Conservation (phyloP, 2,113 vertebrate species). For the Rhineura floridana region DNA sequence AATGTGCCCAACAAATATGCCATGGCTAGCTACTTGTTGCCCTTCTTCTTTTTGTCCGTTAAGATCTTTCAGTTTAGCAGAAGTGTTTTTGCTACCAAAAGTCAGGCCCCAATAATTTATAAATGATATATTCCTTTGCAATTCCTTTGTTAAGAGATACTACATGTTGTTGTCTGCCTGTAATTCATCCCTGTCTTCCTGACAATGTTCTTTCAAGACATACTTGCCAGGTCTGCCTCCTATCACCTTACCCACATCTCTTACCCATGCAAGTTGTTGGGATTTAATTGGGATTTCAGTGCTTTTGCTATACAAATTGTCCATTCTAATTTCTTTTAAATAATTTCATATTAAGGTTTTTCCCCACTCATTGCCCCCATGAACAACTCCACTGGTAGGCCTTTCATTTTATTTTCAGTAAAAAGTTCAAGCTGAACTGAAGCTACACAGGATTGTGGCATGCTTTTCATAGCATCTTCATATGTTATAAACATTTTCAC, state of each 20-base stretch:
- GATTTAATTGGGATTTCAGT: neutral
- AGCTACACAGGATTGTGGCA: neutral
- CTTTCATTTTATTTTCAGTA: neutral
- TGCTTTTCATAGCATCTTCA: neutral
- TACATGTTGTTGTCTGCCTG: neutral
- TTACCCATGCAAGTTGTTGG: neutral
- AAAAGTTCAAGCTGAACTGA: neutral
- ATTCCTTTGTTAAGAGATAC: neutral
- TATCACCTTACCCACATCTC: neutral
- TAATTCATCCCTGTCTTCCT: neutral
- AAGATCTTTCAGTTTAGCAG: neutral
- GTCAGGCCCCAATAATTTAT: neutral
- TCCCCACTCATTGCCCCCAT: neutral
- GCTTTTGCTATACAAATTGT: neutral
- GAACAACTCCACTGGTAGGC: neutral
- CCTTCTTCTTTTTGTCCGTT: neutral
- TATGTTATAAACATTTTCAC: neutral
- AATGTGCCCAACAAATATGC: neutral
- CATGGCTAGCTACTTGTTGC: neutral
- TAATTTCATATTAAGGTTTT: neutral
- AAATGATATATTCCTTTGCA: neutral
- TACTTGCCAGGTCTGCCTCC: neutral
- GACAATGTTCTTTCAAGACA: neutral
- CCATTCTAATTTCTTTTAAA: neutral
- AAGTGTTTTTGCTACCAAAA: neutral